These are phyloP conservation scores for Lithophane semibrunnea DNA, from an alignment of 2,888 invertebrate species.

Conservation along the genomic window DNA sequence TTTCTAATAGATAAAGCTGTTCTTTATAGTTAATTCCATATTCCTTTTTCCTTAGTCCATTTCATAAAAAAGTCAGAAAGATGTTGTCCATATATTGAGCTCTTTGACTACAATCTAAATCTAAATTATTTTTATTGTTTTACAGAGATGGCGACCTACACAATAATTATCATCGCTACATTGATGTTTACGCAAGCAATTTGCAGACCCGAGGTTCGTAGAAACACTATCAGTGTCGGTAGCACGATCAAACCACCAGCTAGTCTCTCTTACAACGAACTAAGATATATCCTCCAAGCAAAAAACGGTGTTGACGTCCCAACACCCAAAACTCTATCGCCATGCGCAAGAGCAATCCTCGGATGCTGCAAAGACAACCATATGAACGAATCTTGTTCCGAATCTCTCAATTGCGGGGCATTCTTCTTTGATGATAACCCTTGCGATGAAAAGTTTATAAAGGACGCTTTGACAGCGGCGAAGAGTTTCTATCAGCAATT, in stretches of 20 bases:
- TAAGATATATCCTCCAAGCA: conserved; percentile 77
- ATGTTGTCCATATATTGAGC: neutral
- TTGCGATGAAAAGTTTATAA: conserved; percentile 91
- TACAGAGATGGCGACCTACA: conserved; percentile 75
- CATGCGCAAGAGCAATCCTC: conserved; percentile 94
- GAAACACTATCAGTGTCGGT: conserved; percentile 71
- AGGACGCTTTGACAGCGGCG: conserved; percentile 90
- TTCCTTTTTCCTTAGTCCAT: neutral
- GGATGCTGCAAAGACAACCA: conserved; percentile 92
- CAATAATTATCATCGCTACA: conserved; percentile 66
- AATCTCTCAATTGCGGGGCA: conserved; percentile 93
- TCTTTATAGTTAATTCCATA: neutral
- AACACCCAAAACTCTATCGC: conserved; percentile 82
- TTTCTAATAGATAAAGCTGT: neutral
- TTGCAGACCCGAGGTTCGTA: conserved; percentile 71
- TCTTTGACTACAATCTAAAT: neutral
- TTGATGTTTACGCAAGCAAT: conserved; percentile 69
- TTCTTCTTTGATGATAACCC: conserved; percentile 94
- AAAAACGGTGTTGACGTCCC: conserved; percentile 70
- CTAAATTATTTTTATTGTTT: conserved; percentile 54
- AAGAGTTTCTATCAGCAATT: conserved; percentile 81
- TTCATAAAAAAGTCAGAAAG: neutral
- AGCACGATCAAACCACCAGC: conserved; percentile 80
- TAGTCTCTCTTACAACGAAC: conserved; percentile 78
- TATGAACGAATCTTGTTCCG: conserved; percentile 92